Conservation (phyloP, 92 coral and sea anemone species). For the Siderastrea radians region DNA sequence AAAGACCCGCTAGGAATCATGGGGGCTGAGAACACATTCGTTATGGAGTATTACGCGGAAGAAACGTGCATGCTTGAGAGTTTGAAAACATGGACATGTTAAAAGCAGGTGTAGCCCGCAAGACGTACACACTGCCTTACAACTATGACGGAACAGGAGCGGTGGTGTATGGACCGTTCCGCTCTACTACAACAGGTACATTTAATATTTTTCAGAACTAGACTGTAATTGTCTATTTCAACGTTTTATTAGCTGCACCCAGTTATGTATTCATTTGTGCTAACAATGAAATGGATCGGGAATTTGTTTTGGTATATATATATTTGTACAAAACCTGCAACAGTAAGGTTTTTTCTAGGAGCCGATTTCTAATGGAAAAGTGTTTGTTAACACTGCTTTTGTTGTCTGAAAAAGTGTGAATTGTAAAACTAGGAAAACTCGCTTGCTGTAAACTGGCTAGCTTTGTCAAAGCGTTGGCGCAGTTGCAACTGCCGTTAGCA, state of each 20-base stretch:
- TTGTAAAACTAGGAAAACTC: not conserved
- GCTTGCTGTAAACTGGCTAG: not conserved
- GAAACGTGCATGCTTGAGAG: not conserved
- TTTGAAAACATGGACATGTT: constrained; percentile 43
- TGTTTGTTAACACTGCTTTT: too few relatives aligned
- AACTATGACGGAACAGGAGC: not conserved
- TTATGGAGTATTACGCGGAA: not conserved
- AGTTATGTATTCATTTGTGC: too few relatives aligned
- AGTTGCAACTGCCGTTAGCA: not conserved
- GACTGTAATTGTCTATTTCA: too few relatives aligned
- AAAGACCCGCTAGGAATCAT: constrained; percentile 60
- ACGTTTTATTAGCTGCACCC: too few relatives aligned
- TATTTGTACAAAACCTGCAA: too few relatives aligned
- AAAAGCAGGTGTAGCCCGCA: constrained; percentile 46
- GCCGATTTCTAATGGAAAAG: too few relatives aligned
- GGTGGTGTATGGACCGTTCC: constrained; percentile 69
- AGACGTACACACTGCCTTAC: not conserved
- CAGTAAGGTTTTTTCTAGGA: too few relatives aligned
- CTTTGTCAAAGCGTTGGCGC: not conserved
- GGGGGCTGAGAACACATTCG: constrained; percentile 48
- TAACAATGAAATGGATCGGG: not conserved
- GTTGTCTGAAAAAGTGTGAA: too few relatives aligned
- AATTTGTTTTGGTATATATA: too few relatives aligned
- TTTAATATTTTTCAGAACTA: not conserved
- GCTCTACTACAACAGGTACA: constrained; percentile 23